Conservation (phyloP, 2,888 invertebrate genomes). For the Leptinotarsa rubiginosa region DNA sequence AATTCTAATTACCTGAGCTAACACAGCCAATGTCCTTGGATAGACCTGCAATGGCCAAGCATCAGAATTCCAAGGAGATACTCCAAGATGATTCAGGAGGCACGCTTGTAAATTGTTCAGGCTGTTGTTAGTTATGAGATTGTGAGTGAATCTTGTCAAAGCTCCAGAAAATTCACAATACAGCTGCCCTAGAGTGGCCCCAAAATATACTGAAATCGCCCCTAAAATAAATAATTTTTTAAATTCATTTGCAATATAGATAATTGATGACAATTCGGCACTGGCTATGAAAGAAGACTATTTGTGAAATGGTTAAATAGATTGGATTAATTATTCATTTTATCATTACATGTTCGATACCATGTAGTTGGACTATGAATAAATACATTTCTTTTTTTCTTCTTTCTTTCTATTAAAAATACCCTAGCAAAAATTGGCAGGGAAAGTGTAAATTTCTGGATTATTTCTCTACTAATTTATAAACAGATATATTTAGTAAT, state of each 20-base stretch:
- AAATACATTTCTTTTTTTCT: too few relatives aligned
- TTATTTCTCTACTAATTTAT: too few relatives aligned
- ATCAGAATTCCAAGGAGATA: slow-evolving; percentile 78
- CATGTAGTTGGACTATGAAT: too few relatives aligned
- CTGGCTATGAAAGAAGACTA: too few relatives aligned
- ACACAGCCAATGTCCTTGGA: slow-evolving; percentile 81
- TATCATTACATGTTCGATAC: too few relatives aligned
- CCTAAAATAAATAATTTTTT: slow-evolving; percentile 63
- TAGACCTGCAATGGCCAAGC: slow-evolving; percentile 84
- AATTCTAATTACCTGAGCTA: slow-evolving; percentile 77
- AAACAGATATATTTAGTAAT: too few relatives aligned
- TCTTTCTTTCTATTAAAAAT: too few relatives aligned
- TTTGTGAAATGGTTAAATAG: too few relatives aligned
- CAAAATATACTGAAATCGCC: slow-evolving; percentile 81
- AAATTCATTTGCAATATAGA: not conserved
- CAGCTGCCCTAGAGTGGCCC: slow-evolving; percentile 75
- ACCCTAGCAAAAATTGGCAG: too few relatives aligned
- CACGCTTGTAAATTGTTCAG: slow-evolving; percentile 78
- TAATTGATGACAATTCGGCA: too few relatives aligned
- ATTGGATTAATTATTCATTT: too few relatives aligned
- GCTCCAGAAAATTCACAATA: slow-evolving; percentile 81
- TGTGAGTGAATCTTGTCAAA: slow-evolving; percentile 83
- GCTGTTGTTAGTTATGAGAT: slow-evolving; percentile 79
- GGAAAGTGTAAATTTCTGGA: too few relatives aligned
- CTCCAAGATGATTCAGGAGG: slow-evolving; percentile 78